These are phyloP conservation scores for Morpho achilles DNA, from an alignment of 2,888 invertebrate species.

Conservation along the genomic window DNA sequence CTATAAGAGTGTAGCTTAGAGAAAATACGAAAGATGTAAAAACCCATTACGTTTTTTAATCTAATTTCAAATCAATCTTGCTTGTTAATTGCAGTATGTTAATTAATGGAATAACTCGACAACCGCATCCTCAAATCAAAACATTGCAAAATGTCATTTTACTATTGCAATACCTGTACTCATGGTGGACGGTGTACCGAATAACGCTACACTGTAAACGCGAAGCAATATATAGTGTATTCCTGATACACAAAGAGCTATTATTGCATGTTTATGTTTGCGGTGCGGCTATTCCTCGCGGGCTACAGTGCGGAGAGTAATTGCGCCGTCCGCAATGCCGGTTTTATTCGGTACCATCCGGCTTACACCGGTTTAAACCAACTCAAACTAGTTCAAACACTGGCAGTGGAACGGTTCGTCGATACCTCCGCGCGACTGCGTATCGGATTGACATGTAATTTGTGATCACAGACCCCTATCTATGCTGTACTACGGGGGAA, in stretches of 20 bases:
- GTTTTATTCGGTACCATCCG: conserved; percentile 39
- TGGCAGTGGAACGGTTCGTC: conserved; percentile 40
- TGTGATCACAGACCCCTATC: conserved; percentile 43
- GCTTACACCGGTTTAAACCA: conserved; percentile 29
- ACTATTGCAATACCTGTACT: neutral
- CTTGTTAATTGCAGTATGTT: too few species aligned
- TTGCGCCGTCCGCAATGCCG: conserved; percentile 23
- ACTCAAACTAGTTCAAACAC: conserved; percentile 30
- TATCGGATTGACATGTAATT: conserved; percentile 69
- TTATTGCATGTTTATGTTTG: conserved; percentile 19
- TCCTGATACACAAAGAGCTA: conserved; percentile 15
- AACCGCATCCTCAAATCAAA: too few species aligned
- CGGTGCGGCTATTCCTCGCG: conserved; percentile 14
- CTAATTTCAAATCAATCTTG: too few species aligned
- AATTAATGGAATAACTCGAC: too few species aligned
- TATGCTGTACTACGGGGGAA: conserved; percentile 16
- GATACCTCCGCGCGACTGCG: conserved; percentile 50
- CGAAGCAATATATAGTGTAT: conserved; percentile 16
- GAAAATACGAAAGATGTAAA: too few species aligned
- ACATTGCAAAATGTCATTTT: too few species aligned
- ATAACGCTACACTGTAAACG: conserved; percentile 7
- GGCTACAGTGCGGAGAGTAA: conserved; percentile 33
- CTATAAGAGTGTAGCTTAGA: too few species aligned
- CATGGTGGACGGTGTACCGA: conserved; percentile 1
- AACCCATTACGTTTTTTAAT: too few species aligned